Conservation (phyloP, 2,888 invertebrate species). For the Hemaris fuciformis region DNA sequence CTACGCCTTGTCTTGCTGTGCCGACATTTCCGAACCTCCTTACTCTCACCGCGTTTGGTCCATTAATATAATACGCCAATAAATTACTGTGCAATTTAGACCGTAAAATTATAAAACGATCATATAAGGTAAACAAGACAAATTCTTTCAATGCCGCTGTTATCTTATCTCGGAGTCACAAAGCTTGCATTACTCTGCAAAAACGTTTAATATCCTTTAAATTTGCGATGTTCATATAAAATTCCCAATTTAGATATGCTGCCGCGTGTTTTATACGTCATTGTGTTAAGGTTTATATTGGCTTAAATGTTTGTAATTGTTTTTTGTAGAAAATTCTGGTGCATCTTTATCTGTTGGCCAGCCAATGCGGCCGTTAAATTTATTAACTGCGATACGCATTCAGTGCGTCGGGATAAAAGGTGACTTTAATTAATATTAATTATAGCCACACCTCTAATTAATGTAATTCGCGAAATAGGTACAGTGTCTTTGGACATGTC, state of each 20-base stretch:
- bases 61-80: constrained; percentile 7
- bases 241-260: constrained; percentile 24
- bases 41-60: not conserved
- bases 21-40: not conserved
- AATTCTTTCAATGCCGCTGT: constrained; percentile 38
- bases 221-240: constrained; percentile 41
- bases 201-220: constrained; percentile 41
- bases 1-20: not conserved
- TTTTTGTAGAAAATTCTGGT: constrained; percentile 49
- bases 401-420: constrained; percentile 77
- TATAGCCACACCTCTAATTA: constrained; percentile 80
- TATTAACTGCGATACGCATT: constrained; percentile 81
- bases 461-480: constrained; percentile 75
- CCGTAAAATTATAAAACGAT: not conserved
- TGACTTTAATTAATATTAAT: constrained; percentile 81
- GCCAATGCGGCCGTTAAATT: constrained; percentile 73
- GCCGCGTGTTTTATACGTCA: not conserved
- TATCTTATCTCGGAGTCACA: constrained; percentile 50
- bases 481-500: constrained; percentile 44
- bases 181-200: constrained; percentile 50
- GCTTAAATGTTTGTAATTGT: constrained; percentile 14
- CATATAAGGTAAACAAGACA: constrained; percentile 28
- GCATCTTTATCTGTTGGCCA: constrained; percentile 74
- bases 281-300: constrained; percentile 30
- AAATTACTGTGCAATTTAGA: constrained; percentile 12